Conservation (phyloP, 1,140 invertebrate genomes). For the Drosophila nannoptera region DNA sequence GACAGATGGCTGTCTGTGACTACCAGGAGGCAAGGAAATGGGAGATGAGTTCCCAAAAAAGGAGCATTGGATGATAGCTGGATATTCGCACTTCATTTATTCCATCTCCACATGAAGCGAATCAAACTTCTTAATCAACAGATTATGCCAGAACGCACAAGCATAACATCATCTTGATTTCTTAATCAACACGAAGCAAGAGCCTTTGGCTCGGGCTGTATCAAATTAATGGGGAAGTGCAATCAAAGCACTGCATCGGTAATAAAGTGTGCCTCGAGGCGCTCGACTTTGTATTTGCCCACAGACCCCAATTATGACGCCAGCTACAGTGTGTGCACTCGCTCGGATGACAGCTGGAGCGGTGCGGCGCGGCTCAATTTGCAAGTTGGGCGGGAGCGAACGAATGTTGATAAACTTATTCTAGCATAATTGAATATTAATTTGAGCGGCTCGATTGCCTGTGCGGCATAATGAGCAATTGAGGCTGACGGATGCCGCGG, state of each 20-base stretch:
- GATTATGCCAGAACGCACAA: too few species aligned
- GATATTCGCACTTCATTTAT: too few species aligned
- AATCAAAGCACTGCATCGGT: slow-evolving; percentile 8
- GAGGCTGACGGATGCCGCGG: slow-evolving; percentile 39
- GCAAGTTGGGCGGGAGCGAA: neutral
- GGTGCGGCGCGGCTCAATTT: slow-evolving; percentile 41
- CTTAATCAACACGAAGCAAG: too few species aligned
- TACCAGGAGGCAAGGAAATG: too few species aligned
- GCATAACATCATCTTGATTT: too few species aligned
- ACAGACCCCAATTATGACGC: neutral
- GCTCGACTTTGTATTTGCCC: neutral
- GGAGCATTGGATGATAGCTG: too few species aligned
- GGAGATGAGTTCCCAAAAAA: too few species aligned
- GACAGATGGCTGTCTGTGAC: too few species aligned
- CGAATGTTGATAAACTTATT: slow-evolving; percentile 31
- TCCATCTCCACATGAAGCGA: too few species aligned
- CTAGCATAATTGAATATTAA: slow-evolving; percentile 70
- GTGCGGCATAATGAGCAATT: slow-evolving; percentile 37
- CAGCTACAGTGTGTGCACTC: neutral
- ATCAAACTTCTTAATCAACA: too few species aligned
- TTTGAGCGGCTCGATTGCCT: slow-evolving; percentile 52
- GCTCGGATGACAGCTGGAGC: slow-evolving; percentile 3
- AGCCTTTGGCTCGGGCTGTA: neutral
- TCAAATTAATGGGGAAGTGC: slow-evolving; percentile 10
- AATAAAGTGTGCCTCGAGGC: neutral